These are phyloP conservation scores for Champsocephalus esox DNA, from an alignment of 2,797 vertebrate species.

Conservation along the genomic window DNA sequence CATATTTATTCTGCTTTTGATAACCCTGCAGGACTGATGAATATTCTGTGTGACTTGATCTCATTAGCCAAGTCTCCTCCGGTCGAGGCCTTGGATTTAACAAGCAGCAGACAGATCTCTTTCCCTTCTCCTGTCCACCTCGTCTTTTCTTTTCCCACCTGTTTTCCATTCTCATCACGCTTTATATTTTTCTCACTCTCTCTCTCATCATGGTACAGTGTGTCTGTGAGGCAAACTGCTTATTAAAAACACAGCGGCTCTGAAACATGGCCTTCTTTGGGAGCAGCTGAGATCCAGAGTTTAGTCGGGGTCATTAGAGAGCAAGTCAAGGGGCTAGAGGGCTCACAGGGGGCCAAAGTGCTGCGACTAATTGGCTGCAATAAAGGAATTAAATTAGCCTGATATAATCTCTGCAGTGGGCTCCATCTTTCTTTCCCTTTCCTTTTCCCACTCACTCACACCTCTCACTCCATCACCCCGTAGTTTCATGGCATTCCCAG, in stretches of 20 bases:
- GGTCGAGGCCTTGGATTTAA: constrained; percentile 50
- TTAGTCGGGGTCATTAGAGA: constrained; percentile 71
- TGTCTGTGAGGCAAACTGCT: constrained; percentile 29
- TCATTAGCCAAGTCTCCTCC: constrained; percentile 60
- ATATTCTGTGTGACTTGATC: constrained; percentile 71
- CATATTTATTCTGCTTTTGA: constrained; percentile 69
- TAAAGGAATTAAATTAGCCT: constrained; percentile 78
- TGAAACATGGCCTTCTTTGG: constrained; percentile 54
- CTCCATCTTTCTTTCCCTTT: constrained; percentile 34
- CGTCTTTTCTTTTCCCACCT: constrained; percentile 13
- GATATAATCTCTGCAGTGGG: constrained; percentile 78
- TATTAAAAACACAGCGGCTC: constrained; percentile 46
- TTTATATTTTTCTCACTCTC: constrained; percentile 10
- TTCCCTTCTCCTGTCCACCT: constrained; percentile 26
- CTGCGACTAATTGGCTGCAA: constrained; percentile 78
- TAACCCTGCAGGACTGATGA: constrained; percentile 62
- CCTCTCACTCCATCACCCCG: constrained; percentile 5
- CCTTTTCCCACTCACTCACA: constrained; percentile 42
- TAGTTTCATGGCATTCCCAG: constrained; percentile 44
- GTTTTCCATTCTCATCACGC: neutral
- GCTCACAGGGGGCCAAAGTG: constrained; percentile 68
- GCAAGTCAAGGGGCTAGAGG: constrained; percentile 44
- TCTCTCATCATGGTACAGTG: constrained; percentile 9
- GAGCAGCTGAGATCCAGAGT: constrained; percentile 52
- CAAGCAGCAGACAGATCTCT: constrained; percentile 42